A percentile compares a stretch with the other conserved stretches of the same genome.
These are phyloP conservation scores for Cardiocondyla obscurior DNA, from an alignment of 1,140 invertebrate species.

Conservation along the genomic window DNA sequence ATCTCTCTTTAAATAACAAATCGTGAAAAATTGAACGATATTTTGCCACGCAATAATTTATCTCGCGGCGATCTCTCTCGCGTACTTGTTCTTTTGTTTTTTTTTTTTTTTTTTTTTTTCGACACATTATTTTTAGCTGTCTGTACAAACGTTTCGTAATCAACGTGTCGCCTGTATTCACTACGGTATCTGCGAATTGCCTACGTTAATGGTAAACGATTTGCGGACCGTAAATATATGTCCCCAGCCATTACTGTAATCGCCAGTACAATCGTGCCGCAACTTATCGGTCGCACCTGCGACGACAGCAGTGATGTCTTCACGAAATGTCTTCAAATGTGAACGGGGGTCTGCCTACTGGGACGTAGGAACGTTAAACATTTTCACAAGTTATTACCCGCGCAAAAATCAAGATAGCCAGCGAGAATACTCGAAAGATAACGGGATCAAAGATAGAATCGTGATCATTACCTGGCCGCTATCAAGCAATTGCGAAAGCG, in stretches of 20 bases:
- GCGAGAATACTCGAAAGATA: neutral
- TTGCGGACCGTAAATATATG: slow-evolving; percentile 39
- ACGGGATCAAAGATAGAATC: neutral
- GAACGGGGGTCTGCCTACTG: slow-evolving; percentile 28
- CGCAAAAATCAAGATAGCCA: neutral
- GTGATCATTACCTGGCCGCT: neutral
- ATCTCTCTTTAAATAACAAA: neutral
- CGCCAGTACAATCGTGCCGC: slow-evolving; percentile 6
- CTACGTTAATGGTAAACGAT: slow-evolving; percentile 37
- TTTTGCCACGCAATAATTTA: neutral
- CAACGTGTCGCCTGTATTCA: neutral
- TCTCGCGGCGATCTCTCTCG: slow-evolving; percentile 17
- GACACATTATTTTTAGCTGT: neutral
- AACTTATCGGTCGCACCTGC: slow-evolving; percentile 63
- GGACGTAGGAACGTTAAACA: neutral
- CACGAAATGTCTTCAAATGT: slow-evolving; percentile 12
- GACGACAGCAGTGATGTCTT: slow-evolving; percentile 7
- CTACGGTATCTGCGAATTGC: neutral
- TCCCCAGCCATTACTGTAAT: slow-evolving; percentile 38
- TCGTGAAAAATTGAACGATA: neutral
- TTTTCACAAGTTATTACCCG: neutral
- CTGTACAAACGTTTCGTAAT: slow-evolving; percentile 19
- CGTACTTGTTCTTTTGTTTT: neutral
- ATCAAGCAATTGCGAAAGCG: neutral
- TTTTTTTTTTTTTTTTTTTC: neutral